Conservation (phyloP, 2,113 vertebrate genomes). For the Pycnonotus jocosus region DNA sequence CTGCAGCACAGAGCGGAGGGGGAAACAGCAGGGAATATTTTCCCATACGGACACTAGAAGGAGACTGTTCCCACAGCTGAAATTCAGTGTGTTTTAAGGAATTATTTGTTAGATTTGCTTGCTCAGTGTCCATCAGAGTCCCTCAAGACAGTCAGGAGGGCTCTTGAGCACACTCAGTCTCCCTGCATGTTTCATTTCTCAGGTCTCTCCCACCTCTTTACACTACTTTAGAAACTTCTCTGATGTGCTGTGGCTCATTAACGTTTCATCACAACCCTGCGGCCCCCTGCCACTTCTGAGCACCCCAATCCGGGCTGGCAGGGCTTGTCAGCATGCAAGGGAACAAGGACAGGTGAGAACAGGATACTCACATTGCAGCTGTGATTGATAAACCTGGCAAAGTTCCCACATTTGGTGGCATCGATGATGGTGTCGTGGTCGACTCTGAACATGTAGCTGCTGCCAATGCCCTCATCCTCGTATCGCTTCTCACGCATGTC, state of each 20-base stretch:
- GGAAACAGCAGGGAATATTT: background rate
- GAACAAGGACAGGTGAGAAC: fast-evolving
- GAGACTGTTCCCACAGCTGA: background rate
- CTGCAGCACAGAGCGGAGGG: background rate
- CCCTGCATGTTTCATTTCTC: background rate
- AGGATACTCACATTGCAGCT: constrained; percentile 92
- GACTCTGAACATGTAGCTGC: constrained; percentile 99
- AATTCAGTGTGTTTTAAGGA: background rate
- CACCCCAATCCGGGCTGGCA: background rate
- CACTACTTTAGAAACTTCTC: background rate
- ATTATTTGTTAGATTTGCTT: background rate
- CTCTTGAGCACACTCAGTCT: background rate
- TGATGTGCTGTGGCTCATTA: background rate
- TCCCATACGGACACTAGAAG: background rate
- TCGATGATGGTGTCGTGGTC: constrained; percentile 99
- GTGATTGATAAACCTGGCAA: constrained; percentile 97
- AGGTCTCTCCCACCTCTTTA: background rate
- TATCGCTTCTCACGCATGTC: constrained; percentile 98
- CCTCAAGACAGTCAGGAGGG: background rate
- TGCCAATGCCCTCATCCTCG: constrained; percentile 95
- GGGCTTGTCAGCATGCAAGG: background rate
- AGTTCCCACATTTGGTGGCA: constrained; percentile 97
- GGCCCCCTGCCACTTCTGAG: background rate
- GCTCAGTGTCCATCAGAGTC: background rate
- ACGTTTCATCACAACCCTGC: background rate